These are phyloP conservation scores for Zaprionus tsacasi DNA, from an alignment of 1,140 invertebrate genomes.

Conservation along the genomic window DNA sequence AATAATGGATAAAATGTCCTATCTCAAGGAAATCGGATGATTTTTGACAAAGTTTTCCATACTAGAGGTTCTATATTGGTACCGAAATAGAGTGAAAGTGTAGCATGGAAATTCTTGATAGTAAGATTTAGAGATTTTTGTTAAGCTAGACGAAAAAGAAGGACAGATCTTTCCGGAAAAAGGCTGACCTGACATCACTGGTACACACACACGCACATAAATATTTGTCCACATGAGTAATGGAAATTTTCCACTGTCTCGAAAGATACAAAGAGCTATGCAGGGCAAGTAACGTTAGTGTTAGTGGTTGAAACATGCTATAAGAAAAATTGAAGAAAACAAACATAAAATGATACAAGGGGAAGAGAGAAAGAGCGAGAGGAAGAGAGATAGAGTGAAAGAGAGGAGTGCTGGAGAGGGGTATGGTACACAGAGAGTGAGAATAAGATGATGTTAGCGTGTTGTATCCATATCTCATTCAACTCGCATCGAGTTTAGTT, in stretches of 20 bases:
- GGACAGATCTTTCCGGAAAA: no score
- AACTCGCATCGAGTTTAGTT: constrained; percentile 9
- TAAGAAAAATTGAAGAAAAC: constrained; percentile 43
- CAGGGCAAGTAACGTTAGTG: constrained; percentile 24
- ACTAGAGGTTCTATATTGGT: no score
- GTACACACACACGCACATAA: not conserved
- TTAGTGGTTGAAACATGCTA: constrained; percentile 38
- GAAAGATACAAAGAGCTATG: constrained; percentile 38
- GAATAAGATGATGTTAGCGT: constrained; percentile 7
- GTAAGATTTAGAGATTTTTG: no score
- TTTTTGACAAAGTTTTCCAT: no score
- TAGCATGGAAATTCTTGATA: no score
- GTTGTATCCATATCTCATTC: constrained; percentile 27
- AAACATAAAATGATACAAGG: constrained; percentile 15
- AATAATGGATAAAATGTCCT: no score
- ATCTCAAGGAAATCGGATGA: no score
- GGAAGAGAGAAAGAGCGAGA: not conserved
- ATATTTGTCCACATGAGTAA: constrained; percentile 8
- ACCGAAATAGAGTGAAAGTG: no score
- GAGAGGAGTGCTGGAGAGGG: not conserved
- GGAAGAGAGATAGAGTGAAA: not conserved
- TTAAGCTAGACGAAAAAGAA: no score
- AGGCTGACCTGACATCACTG: no score
- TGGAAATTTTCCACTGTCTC: constrained; percentile 48
- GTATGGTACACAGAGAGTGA: constrained; percentile 16